A percentile compares a stretch with the other conserved stretches of the same genome.
Evolutionary conservation across 2,888 invertebrate genomes (phyloP).

Genomic region (Andrena chrysosceles): DNA sequence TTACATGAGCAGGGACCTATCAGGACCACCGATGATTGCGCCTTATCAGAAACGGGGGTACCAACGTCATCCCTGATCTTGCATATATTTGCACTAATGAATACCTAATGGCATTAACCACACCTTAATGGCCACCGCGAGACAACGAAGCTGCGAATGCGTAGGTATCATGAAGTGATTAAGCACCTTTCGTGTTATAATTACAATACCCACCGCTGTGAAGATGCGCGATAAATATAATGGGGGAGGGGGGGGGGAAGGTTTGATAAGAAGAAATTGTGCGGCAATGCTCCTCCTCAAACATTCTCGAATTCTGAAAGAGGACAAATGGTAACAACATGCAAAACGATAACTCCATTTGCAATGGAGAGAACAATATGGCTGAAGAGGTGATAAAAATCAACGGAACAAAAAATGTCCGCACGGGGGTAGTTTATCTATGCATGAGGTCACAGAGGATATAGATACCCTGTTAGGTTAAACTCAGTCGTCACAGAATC

Average conservation of each 20-base stretch:
- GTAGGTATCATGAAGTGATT: not conserved
- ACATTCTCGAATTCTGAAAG: not conserved
- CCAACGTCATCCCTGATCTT: not conserved
- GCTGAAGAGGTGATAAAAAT: not conserved
- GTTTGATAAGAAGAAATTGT: not conserved
- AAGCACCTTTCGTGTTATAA: not conserved
- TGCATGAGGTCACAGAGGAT: not conserved
- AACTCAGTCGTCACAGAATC: constrained; percentile 1
- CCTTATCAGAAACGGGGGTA: constrained; percentile 10
- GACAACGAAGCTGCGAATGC: not conserved
- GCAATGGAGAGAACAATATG: not conserved
- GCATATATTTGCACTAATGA: constrained; percentile 57
- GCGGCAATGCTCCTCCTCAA: not conserved
- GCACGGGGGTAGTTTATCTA: not conserved
- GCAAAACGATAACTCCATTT: not conserved
- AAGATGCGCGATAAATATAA: not conserved
- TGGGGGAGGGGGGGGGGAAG: not conserved
- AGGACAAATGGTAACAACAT: not conserved
- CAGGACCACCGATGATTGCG: not conserved
- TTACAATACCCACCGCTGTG: not conserved
- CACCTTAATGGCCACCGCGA: not conserved
- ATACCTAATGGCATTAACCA: constrained; percentile 23
- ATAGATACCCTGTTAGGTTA: constrained; percentile 7
- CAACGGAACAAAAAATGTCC: not conserved
- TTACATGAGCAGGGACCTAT: not conserved